Evolutionary conservation across 1,140 invertebrate species (phyloP).

Genomic region (Oncopodura yosiiana): DNA sequence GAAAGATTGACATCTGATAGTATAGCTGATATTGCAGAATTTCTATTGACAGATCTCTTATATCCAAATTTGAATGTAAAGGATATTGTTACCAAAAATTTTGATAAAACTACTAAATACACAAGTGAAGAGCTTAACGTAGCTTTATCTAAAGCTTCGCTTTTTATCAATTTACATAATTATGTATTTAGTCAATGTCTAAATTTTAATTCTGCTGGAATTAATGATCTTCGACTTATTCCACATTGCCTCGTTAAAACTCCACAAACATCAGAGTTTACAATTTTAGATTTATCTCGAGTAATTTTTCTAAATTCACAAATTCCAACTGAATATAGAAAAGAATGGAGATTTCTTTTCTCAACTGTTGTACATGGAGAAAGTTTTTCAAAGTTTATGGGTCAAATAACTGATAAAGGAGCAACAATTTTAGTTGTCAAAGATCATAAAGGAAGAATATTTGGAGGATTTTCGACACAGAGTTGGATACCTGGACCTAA

Average conservation of each 20-base stretch:
- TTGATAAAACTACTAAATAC: slow-evolving; percentile 7
- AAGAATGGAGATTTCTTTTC: slow-evolving; percentile 72
- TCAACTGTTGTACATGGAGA: slow-evolving; percentile 72
- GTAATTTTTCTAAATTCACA: slow-evolving; percentile 66
- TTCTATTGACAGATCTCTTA: slow-evolving; percentile 23
- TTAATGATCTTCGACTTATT: slow-evolving; percentile 17
- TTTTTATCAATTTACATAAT: slow-evolving; percentile 24
- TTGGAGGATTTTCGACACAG: slow-evolving; percentile 73
- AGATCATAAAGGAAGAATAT: slow-evolving; percentile 70
- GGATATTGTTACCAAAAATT: slow-evolving; percentile 16
- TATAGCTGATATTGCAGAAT: slow-evolving; percentile 22
- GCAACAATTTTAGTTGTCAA: slow-evolving; percentile 65
- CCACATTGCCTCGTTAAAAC: slow-evolving; percentile 10
- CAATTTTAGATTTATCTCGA: slow-evolving; percentile 62
- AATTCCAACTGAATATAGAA: slow-evolving; percentile 57
- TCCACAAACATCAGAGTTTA: slow-evolving; percentile 2
- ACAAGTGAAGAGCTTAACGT: slow-evolving; percentile 25
- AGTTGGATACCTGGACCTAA: slow-evolving; percentile 62
- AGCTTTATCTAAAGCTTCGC: slow-evolving; percentile 21
- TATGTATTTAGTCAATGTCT: slow-evolving; percentile 29
- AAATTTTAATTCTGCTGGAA: slow-evolving; percentile 17
- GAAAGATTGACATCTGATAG: slow-evolving; percentile 14
- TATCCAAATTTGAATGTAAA: slow-evolving; percentile 18
- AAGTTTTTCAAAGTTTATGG: slow-evolving; percentile 68
- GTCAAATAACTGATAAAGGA: slow-evolving; percentile 55